Percentiles rank a stretch among this genome's conserved stretches.
Conservation (phyloP, 2,113 vertebrate species). For the Paraplagusia blochii region DNA sequence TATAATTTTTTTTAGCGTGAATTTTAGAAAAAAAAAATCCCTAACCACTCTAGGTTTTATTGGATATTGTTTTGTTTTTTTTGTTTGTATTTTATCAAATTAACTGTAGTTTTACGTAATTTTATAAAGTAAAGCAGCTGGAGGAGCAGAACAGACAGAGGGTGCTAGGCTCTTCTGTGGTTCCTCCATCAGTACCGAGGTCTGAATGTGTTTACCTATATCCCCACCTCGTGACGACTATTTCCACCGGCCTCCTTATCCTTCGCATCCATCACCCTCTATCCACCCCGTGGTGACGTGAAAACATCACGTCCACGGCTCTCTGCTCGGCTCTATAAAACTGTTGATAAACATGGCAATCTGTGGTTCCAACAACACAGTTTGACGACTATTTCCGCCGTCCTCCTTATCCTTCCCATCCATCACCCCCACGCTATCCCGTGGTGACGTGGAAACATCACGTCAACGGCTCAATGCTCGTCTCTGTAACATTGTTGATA, state of each 20-base stretch:
- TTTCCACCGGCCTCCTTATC: constrained; percentile 11
- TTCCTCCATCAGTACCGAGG: too few relatives aligned
- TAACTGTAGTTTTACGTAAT: too few relatives aligned
- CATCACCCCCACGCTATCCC: constrained; percentile 31
- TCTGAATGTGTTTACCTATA: constrained; percentile 1
- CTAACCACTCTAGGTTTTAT: too few relatives aligned
- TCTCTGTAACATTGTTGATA: constrained; percentile 7
- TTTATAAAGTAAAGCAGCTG: too few relatives aligned
- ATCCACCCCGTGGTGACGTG: constrained; percentile 19
- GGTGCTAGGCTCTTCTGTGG: too few relatives aligned
- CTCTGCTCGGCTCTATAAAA: too few relatives aligned
- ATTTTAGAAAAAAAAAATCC: too few relatives aligned
- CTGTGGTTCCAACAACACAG: constrained; percentile 14
- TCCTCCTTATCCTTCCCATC: constrained; percentile 26
- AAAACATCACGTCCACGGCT: constrained; percentile 18
- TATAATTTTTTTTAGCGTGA: too few relatives aligned
- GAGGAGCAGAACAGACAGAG: too few relatives aligned
- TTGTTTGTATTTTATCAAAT: too few relatives aligned
- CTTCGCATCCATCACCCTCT: constrained; percentile 39
- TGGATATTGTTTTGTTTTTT: too few relatives aligned
- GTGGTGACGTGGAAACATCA: constrained; percentile 29
- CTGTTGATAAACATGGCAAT: constrained; percentile 10
- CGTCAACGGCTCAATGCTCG: neutral
- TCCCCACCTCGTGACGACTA: constrained; percentile 31
- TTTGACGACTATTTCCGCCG: constrained; percentile 31